Evolutionary conservation across 2,113 vertebrate genomes (phyloP).

Genomic region (Chelonoidis abingdonii): DNA sequence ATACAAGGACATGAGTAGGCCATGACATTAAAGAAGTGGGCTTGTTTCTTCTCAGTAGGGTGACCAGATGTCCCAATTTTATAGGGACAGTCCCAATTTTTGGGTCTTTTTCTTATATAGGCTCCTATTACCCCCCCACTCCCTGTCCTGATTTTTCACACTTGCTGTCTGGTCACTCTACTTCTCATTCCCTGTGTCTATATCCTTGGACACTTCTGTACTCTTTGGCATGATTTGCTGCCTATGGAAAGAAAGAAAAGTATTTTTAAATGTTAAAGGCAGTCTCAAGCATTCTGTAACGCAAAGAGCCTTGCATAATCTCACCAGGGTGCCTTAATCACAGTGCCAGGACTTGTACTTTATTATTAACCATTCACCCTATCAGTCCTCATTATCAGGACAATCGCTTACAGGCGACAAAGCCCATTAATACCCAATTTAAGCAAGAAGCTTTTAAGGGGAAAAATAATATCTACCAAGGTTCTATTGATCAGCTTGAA

Average conservation of each 20-base stretch:
- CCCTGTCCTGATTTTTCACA: too few species aligned
- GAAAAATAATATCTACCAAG: constrained; percentile 17
- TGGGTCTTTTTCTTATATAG: too few species aligned
- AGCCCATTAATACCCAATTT: constrained; percentile 27
- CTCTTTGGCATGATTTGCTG: background rate
- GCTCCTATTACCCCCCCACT: too few species aligned
- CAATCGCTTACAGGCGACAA: constrained; percentile 34
- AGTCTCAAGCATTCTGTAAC: constrained; percentile 45
- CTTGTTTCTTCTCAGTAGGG: background rate
- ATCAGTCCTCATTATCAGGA: constrained; percentile 38
- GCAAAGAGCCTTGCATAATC: constrained; percentile 47
- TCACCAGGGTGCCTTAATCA: constrained; percentile 5
- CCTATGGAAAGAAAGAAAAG: constrained; percentile 47
- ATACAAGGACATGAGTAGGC: background rate
- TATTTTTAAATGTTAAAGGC: constrained; percentile 64
- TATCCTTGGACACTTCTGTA: background rate
- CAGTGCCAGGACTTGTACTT: constrained; percentile 1
- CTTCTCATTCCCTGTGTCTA: background rate
- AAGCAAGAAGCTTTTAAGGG: constrained; percentile 20
- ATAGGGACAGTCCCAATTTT: too few species aligned
- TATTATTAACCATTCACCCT: constrained; percentile 39
- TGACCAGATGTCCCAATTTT: too few species aligned
- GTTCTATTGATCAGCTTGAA: constrained; percentile 14
- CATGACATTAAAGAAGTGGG: background rate
- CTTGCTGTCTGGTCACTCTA: too few species aligned